Base-by-base conservation (phyloP, 2,797 vertebrate species). In the Ispidina lecontei region DNA sequence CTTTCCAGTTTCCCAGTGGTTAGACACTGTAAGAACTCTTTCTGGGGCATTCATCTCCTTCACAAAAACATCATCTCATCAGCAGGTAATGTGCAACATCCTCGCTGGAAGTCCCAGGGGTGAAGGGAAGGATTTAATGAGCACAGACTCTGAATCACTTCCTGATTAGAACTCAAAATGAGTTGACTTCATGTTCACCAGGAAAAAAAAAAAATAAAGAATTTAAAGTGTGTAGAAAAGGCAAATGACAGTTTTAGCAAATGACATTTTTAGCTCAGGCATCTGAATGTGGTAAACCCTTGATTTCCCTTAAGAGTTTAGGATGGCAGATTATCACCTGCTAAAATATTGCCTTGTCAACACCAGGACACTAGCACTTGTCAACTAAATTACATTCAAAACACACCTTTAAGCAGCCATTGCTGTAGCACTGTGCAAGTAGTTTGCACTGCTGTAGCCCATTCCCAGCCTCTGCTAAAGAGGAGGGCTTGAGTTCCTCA, bases 41-140 rank as follows among this genome's bases (percentile, higher is more conserved):
- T 87, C 91, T 94, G 80, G 83, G 94, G 64, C 73, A 68, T 73
- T 90, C 77, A 91, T 33, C 87, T 89, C 65, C 47, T 49, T 68
- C 85, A 84, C 46, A 89, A 64, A 90, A 92, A 87, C 87, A 94
- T 79, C 91, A 85, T 67, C 90, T 95, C 95, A 95, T 89, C 91
- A 93, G 84, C 83, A 94, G 92, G 87, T 94, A 93, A 93, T 43
- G 71, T 92, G 85, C 6, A 31, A 95, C 94, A 94, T 95, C 94
- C 92, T 96, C 13, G 6, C 64, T 79, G 74, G 37, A 76, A 95
- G 76, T 86, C 92, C 76, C 91, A 90, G 70, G 92, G 93, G 94
- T 12, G 29, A 91, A 81, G 71, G 58, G 86, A 95, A 96, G 68
- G 90, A 88, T 92, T 94, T 96, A 94, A 96, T 91, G 89, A 96